These are phyloP conservation scores for Caenorhabditis virilis DNA, from an alignment of 2,888 invertebrate species.

Conservation along the genomic window DNA sequence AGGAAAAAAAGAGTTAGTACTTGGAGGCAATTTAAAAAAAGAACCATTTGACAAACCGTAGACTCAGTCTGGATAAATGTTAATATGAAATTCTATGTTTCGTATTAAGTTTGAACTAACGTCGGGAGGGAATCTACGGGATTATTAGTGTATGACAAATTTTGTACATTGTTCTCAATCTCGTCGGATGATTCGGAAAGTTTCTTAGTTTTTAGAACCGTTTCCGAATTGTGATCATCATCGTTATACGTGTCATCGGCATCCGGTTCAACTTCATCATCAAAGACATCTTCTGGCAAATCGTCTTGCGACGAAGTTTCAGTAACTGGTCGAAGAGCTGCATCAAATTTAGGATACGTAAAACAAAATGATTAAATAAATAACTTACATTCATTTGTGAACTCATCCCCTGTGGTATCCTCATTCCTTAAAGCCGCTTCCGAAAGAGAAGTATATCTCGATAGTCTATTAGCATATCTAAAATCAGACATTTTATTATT, in stretches of 20 bases:
- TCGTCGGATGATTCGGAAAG: not conserved
- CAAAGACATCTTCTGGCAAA: constrained; percentile 48
- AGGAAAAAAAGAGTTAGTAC: too few species aligned
- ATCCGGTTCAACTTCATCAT: constrained; percentile 31
- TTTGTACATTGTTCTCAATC: not conserved
- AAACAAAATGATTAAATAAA: not conserved
- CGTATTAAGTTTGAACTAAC: too few species aligned
- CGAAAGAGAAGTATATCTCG: constrained; percentile 52
- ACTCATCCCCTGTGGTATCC: constrained; percentile 10
- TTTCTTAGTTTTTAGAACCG: not conserved
- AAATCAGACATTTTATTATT: not conserved
- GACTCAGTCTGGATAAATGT: too few species aligned
- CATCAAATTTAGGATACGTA: constrained; percentile 4
- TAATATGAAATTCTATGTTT: too few species aligned
- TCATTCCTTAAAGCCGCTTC: constrained; percentile 23
- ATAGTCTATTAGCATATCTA: constrained; percentile 49
- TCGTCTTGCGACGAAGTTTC: constrained; percentile 51
- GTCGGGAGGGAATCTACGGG: too few species aligned
- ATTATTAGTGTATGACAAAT: not conserved
- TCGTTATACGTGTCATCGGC: constrained; percentile 1
- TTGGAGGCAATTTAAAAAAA: too few species aligned
- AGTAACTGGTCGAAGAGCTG: constrained; percentile 40
- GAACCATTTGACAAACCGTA: too few species aligned
- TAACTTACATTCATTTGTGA: constrained; percentile 9
- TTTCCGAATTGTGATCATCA: not conserved